Conservation (phyloP, 2,888 invertebrate species). For the Bedellia somnulentella region DNA sequence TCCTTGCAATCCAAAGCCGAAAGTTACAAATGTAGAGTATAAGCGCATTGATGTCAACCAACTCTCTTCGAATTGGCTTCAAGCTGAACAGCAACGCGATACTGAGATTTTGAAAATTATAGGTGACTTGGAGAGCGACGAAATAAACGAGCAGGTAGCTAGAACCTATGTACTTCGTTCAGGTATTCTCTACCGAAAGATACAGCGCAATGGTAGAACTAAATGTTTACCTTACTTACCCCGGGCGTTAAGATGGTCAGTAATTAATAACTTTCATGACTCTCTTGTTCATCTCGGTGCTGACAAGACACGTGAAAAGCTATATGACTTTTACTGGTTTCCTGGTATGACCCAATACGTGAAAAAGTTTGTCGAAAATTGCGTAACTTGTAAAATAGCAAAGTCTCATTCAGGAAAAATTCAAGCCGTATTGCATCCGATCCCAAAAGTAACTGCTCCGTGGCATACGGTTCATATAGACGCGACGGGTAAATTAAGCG, state of each 20-base stretch:
- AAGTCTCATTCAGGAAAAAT: constrained; percentile 16
- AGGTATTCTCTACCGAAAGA: constrained; percentile 1
- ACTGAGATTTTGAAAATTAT: constrained; percentile 1
- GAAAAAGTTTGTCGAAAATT: constrained; percentile 18
- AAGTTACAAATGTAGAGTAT: not conserved
- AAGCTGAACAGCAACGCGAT: constrained; percentile 5
- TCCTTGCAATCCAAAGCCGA: not conserved
- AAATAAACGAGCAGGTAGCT: not conserved
- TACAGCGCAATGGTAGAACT: not conserved
- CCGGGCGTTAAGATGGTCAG: constrained; percentile 13
- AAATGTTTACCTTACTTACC: constrained; percentile 1
- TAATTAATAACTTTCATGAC: constrained; percentile 7
- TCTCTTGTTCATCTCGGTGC: not conserved
- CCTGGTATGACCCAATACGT: constrained; percentile 9
- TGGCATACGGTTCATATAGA: constrained; percentile 19
- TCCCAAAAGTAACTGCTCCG: constrained; percentile 15
- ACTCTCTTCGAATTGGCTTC: constrained; percentile 1
- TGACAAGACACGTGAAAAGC: not conserved
- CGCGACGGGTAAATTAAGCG: constrained; percentile 11
- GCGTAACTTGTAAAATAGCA: constrained; percentile 17
- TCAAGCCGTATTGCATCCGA: constrained; percentile 17
- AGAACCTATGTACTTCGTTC: constrained; percentile 5
- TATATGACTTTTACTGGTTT: constrained; percentile 1
- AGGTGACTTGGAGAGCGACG: not conserved
- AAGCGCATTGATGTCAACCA: constrained; percentile 2